These are phyloP conservation scores for Coendou prehensilis DNA, from an alignment of 2,797 vertebrate genomes.

Conservation along the genomic window DNA sequence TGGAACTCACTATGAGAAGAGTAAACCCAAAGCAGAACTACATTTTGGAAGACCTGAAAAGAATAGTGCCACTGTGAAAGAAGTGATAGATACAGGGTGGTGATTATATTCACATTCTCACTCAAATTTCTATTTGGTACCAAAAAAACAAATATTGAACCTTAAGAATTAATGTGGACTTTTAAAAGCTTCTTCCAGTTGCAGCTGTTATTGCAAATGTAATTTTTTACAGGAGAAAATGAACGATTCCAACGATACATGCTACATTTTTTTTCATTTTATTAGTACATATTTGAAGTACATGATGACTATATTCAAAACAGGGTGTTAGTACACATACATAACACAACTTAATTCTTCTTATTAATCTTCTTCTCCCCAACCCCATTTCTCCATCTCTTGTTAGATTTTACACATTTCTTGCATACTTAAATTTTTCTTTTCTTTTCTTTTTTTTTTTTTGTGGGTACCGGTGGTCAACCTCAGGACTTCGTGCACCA, in stretches of 20 bases:
- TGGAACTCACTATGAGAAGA: background rate
- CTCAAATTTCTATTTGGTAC: background rate
- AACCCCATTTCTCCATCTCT: background rate
- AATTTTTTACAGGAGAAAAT: background rate
- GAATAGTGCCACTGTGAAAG: background rate
- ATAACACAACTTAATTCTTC: background rate
- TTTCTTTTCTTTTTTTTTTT: too few species aligned
- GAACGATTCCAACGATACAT: background rate
- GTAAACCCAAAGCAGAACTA: background rate
- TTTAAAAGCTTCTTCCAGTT: slow-evolving; percentile 37
- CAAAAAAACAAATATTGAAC: background rate
- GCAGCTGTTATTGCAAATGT: background rate
- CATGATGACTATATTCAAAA: background rate
- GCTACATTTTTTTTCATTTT: background rate
- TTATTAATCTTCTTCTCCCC: background rate
- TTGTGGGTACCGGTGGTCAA: too few species aligned
- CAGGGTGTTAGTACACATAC: background rate
- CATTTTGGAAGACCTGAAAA: background rate
- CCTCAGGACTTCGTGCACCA: too few species aligned
- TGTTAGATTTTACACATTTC: background rate
- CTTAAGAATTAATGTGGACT: slow-evolving; percentile 38
- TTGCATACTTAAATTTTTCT: background rate
- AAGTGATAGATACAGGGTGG: background rate
- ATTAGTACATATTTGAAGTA: background rate
- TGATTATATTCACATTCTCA: background rate